phyloP scores from a whole-genome alignment of 2,888 invertebrate genomes.

The Melanostoma scalare region DNA sequence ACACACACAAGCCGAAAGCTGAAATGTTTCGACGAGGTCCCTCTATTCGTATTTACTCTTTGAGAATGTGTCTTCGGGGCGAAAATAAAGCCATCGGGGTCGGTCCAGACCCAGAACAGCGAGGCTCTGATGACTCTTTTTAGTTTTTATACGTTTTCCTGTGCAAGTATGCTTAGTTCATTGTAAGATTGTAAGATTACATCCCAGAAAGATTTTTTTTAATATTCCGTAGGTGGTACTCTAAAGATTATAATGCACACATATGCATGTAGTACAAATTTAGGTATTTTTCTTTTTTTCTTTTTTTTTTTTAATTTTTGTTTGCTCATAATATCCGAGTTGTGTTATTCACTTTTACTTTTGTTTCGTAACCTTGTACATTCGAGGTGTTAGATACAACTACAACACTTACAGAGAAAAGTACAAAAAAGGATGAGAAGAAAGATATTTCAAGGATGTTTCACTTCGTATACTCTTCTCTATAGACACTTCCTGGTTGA shows the following conservation, averaged over 20 bases:
- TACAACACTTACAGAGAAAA: slow-evolving; percentile 29
- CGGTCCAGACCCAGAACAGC: slow-evolving; percentile 59
- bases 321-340: slow-evolving; percentile 44
- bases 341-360: slow-evolving; percentile 65
- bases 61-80: slow-evolving; percentile 59
- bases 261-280: background rate
- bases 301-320: slow-evolving; percentile 14
- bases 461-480: slow-evolving; percentile 34
- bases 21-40: slow-evolving; percentile 48
- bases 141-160: slow-evolving; percentile 8
- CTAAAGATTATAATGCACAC: slow-evolving; percentile 39
- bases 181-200: slow-evolving; percentile 57
- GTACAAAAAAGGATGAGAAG: slow-evolving; percentile 21
- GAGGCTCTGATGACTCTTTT: slow-evolving; percentile 60
- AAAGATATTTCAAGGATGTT: slow-evolving; percentile 53
- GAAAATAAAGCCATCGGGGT: slow-evolving; percentile 57
- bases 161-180: slow-evolving; percentile 57
- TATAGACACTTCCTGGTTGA: slow-evolving; percentile 39
- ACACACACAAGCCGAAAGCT: slow-evolving; percentile 31
- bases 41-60: slow-evolving; percentile 45
- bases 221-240: slow-evolving; percentile 22
- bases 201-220: slow-evolving; percentile 32
- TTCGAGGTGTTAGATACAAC: slow-evolving; percentile 44
- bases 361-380: slow-evolving; percentile 54
- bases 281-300: background rate